phyloP scores from a whole-genome alignment of 2,888 invertebrate genomes.

The Ceraclea dissimilis region DNA sequence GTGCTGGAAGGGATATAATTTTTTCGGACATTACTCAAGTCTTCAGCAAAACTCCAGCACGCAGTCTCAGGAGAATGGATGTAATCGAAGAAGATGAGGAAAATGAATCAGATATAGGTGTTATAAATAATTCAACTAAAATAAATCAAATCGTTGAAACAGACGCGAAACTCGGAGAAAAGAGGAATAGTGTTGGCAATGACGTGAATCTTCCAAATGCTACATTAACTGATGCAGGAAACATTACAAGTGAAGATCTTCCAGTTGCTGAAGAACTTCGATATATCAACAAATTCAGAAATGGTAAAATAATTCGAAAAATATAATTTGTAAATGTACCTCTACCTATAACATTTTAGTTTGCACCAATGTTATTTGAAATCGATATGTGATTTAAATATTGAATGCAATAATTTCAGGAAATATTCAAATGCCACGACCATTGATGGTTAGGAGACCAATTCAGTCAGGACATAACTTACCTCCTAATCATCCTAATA shows the following conservation, averaged over 20 bases:
- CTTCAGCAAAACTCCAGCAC: not conserved
- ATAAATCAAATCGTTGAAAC: not conserved
- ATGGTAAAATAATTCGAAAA: not conserved
- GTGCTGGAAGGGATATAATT: conserved; percentile 31
- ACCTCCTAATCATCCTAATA: conserved; percentile 19
- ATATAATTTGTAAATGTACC: not conserved
- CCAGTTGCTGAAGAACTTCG: conserved; percentile 44
- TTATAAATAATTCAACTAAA: not conserved
- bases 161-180: not conserved
- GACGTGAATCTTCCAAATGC: too few relatives aligned
- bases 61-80: conserved; percentile 3
- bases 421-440: conserved; percentile 1
- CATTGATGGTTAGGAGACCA: conserved; percentile 32
- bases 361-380: too few relatives aligned
- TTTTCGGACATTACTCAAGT: not conserved
- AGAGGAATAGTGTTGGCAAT: not conserved
- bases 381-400: too few relatives aligned
- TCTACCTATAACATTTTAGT: not conserved
- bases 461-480: not conserved
- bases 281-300: conserved; percentile 32
- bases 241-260: conserved; percentile 32
- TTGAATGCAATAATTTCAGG: too few relatives aligned
- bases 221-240: not conserved
- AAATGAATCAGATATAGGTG: not conserved
- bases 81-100: conserved; percentile 1